These are phyloP conservation scores for Pharmacophagus antenor DNA, from an alignment of 2,888 invertebrate species.

Conservation along the genomic window DNA sequence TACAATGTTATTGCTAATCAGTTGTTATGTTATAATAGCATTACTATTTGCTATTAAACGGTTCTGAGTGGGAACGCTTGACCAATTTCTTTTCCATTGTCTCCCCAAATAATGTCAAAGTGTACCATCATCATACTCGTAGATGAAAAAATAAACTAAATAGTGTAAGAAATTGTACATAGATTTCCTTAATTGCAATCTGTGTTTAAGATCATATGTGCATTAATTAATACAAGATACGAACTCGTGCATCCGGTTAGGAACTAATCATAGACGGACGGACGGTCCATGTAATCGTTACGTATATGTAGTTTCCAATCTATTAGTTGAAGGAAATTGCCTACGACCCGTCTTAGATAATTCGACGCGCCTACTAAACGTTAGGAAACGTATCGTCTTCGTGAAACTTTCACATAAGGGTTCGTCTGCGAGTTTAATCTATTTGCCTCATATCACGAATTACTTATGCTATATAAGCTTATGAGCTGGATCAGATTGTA, in stretches of 20 bases:
- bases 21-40: too few species aligned
- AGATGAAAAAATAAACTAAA: too few species aligned
- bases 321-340: slow-evolving; percentile 77
- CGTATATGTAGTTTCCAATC: slow-evolving; percentile 60
- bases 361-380: slow-evolving; percentile 42
- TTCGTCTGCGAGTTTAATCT: background rate
- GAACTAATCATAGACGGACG: slow-evolving; percentile 61
- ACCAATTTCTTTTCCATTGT: too few species aligned
- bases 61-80: too few species aligned
- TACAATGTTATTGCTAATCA: too few species aligned
- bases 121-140: too few species aligned
- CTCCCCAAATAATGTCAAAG: too few species aligned
- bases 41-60: too few species aligned
- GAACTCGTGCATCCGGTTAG: slow-evolving; percentile 48
- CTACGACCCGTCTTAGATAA: slow-evolving; percentile 69
- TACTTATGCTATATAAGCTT: background rate
- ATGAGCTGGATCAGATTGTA: too few species aligned
- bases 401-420: slow-evolving; percentile 2
- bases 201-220: background rate
- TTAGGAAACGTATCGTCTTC: slow-evolving; percentile 22
- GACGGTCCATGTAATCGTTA: slow-evolving; percentile 49
- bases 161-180: too few species aligned
- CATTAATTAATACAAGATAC: slow-evolving; percentile 49
- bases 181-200: slow-evolving; percentile 21
- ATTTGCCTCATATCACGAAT: background rate